Evolutionary conservation across 2,113 vertebrate species (phyloP).

Genomic region (Charina bottae): DNA sequence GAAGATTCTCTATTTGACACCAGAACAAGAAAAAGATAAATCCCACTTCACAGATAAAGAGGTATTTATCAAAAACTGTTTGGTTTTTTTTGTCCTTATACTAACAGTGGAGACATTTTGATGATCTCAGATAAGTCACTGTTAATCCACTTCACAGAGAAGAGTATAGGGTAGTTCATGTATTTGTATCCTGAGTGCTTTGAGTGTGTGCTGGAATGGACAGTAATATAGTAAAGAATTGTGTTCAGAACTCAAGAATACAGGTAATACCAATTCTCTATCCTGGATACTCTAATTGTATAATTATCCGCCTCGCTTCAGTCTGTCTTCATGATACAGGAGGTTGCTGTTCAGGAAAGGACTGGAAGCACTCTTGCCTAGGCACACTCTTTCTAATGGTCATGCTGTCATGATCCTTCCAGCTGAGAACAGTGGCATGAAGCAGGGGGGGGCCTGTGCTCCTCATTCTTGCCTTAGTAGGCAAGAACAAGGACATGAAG

Average conservation of each 20-base stretch:
- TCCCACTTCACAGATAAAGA: constrained; percentile 99
- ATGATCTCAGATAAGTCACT: background rate
- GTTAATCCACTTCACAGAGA: background rate
- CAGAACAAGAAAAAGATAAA: constrained; percentile 99
- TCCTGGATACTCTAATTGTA: background rate
- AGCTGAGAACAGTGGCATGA: background rate
- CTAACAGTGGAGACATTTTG: background rate
- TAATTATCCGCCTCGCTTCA: background rate
- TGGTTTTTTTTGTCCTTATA: background rate
- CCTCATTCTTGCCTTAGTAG: background rate
- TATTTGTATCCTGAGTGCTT: background rate
- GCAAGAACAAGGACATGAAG: background rate
- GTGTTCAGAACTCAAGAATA: background rate
- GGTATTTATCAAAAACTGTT: constrained; percentile 73
- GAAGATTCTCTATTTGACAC: constrained; percentile 96
- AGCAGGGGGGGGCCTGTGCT: background rate
- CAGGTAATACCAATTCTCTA: background rate
- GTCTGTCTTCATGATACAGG: background rate
- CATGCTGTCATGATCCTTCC: background rate
- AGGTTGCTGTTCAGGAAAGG: background rate
- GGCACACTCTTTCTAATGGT: background rate
- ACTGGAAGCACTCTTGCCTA: background rate
- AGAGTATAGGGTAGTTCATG: background rate
- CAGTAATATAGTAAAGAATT: background rate
- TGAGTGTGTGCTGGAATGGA: background rate